phyloP scores from a whole-genome alignment of 2,113 vertebrate genomes.

The Polyodon spathula region DNA sequence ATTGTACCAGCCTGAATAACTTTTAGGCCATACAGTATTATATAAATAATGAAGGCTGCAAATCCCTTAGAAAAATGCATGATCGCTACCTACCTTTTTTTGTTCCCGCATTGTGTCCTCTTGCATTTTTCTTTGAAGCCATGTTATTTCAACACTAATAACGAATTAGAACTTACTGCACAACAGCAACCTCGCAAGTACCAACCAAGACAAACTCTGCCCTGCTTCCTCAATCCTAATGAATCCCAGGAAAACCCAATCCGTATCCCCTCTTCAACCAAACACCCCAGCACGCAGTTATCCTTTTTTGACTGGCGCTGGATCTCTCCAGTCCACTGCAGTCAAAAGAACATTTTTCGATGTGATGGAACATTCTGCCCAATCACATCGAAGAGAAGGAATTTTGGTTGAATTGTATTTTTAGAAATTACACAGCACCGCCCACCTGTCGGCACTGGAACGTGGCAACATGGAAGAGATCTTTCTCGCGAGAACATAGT shows the following conservation, averaged over 20 bases:
- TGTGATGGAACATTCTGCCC: not conserved
- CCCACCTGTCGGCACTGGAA: constrained; percentile 33
- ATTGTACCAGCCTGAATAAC: constrained; percentile 8
- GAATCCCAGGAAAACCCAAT: constrained; percentile 24
- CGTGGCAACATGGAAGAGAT: constrained; percentile 50
- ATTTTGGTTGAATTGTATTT: constrained; percentile 44
- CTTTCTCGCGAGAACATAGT: constrained; percentile 26
- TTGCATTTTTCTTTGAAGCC: constrained; percentile 40
- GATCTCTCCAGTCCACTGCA: constrained; percentile 13
- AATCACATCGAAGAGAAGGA: constrained; percentile 24
- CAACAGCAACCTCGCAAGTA: not conserved
- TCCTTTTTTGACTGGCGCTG: constrained; percentile 13
- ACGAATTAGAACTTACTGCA: not conserved
- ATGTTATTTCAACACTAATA: constrained; percentile 20
- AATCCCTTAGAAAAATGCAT: constrained; percentile 8
- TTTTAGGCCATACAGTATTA: constrained; percentile 19
- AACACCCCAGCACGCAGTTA: constrained; percentile 17
- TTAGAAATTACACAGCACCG: constrained; percentile 28
- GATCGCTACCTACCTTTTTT: constrained; percentile 44
- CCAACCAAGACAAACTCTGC: too few species aligned
- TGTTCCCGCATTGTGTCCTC: not conserved
- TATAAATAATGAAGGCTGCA: constrained; percentile 12
- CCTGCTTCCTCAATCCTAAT: constrained; percentile 9
- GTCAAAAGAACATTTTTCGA: constrained; percentile 2
- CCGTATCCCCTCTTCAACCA: constrained; percentile 28